These are phyloP conservation scores for Eulemur macaco DNA, from an alignment of 2,113 vertebrate species.

Conservation along the genomic window DNA sequence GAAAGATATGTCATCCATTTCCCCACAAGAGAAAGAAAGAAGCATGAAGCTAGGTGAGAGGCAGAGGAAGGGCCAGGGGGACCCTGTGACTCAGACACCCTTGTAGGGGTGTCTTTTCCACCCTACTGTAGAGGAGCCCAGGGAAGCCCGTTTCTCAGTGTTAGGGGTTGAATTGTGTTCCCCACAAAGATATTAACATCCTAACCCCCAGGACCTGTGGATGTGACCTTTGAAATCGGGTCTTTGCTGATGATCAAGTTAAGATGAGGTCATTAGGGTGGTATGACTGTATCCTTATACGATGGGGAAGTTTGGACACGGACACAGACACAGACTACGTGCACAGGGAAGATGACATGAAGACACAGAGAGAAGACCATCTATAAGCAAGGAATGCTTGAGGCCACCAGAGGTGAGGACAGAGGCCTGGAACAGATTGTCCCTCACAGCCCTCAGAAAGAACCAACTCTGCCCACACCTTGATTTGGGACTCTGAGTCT, in stretches of 20 bases:
- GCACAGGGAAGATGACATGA: background rate
- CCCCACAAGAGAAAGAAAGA: background rate
- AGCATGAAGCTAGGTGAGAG: background rate
- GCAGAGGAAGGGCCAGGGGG: background rate
- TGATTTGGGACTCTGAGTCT: background rate
- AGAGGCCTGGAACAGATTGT: background rate
- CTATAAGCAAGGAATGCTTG: rapidly evolving
- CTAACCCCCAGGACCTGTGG: background rate
- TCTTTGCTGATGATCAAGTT: background rate
- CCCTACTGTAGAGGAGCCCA: background rate
- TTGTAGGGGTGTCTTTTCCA: background rate
- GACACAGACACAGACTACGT: background rate
- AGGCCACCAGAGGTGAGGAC: background rate
- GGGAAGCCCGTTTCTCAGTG: background rate
- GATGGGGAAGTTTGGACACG: background rate
- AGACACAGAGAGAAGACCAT: background rate
- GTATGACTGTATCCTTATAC: background rate
- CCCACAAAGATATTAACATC: background rate
- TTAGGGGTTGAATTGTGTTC: background rate
- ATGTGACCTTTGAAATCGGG: background rate
- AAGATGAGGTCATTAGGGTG: background rate
- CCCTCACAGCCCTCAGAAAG: background rate
- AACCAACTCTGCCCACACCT: background rate
- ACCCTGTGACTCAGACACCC: background rate
- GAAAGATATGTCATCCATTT: background rate